phyloP scores from a whole-genome alignment of 2,797 vertebrate species.

The Sciaenops ocellatus region DNA sequence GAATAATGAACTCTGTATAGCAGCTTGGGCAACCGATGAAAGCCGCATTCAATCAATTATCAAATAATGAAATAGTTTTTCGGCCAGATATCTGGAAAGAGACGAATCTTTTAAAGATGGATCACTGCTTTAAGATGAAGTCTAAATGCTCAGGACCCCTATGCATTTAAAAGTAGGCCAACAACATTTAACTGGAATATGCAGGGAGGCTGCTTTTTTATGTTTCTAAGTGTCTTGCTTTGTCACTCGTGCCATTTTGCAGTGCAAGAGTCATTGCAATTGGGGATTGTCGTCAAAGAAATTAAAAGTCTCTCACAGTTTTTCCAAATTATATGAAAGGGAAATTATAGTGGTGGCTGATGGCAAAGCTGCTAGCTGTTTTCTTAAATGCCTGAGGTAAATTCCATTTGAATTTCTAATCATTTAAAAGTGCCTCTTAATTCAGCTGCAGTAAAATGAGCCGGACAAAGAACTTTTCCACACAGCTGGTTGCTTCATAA shows the following conservation, averaged over 20 bases:
- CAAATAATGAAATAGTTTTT: slow-evolving; percentile 57
- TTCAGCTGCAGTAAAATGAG: slow-evolving; percentile 22
- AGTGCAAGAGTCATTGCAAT: slow-evolving; percentile 30
- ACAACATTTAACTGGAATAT: neutral
- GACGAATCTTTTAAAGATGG: slow-evolving; percentile 28
- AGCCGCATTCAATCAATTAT: slow-evolving; percentile 69
- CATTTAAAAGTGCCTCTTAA: slow-evolving; percentile 17
- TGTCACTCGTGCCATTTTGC: slow-evolving; percentile 16
- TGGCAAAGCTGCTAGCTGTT: slow-evolving; percentile 57
- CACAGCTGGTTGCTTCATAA: neutral
- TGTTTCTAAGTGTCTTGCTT: slow-evolving; percentile 14
- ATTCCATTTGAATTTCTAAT: slow-evolving; percentile 62
- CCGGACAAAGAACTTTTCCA: neutral
- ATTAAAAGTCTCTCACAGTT: slow-evolving; percentile 33
- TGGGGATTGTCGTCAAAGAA: slow-evolving; percentile 33
- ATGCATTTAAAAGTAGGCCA: neutral
- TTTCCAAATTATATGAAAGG: slow-evolving; percentile 49
- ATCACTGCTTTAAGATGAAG: neutral
- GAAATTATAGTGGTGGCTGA: slow-evolving; percentile 52
- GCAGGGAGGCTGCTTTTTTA: neutral
- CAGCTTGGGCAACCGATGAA: slow-evolving; percentile 44
- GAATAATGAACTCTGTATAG: slow-evolving; percentile 59
- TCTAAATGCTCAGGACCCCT: neutral
- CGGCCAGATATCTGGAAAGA: slow-evolving; percentile 4
- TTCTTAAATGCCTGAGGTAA: slow-evolving; percentile 43